Percentiles rank a stretch among this genome's conserved stretches.
Evolutionary conservation across 2,888 invertebrate species (phyloP).

Genomic region (Oscheius sp.): DNA sequence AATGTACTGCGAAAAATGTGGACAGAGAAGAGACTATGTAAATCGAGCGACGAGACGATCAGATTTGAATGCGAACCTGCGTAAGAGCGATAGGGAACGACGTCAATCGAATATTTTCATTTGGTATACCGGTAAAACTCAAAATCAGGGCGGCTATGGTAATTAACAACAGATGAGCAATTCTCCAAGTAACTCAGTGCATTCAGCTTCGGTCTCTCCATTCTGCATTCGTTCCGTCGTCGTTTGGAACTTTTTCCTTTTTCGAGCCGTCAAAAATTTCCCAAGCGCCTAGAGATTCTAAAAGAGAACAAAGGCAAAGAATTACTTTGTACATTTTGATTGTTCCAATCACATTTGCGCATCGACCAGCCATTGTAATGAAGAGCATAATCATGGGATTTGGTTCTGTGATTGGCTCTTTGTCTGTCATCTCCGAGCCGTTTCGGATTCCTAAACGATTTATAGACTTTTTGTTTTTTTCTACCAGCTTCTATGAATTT

Average conservation of each 20-base stretch:
- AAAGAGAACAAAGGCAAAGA: background rate
- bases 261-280: conserved; percentile 50
- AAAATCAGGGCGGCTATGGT: background rate
- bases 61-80: conserved; percentile 24
- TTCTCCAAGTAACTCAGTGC: conserved; percentile 52
- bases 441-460: conserved; percentile 6
- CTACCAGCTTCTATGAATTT: conserved; percentile 49
- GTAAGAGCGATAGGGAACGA: conserved; percentile 3
- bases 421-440: background rate
- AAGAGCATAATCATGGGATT: conserved; percentile 35
- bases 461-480: background rate
- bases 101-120: conserved; percentile 11
- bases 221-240: conserved; percentile 55
- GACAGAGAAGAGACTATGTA: conserved; percentile 1
- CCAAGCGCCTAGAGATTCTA: conserved; percentile 49
- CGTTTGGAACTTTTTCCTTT: conserved; percentile 54
- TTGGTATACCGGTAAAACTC: conserved; percentile 5
- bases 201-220: conserved; percentile 56
- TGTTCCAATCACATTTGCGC: conserved; percentile 56
- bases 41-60: conserved; percentile 14
- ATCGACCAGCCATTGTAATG: conserved; percentile 56
- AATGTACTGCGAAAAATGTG: conserved; percentile 11
- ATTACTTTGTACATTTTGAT: conserved; percentile 56
- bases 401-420: conserved; percentile 27
- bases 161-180: conserved; percentile 51